Percentiles rank a stretch among this genome's conserved stretches.
These are phyloP conservation scores for Xenopus laevis DNA, from an alignment of 2,113 vertebrate genomes.

Conservation along the genomic window DNA sequence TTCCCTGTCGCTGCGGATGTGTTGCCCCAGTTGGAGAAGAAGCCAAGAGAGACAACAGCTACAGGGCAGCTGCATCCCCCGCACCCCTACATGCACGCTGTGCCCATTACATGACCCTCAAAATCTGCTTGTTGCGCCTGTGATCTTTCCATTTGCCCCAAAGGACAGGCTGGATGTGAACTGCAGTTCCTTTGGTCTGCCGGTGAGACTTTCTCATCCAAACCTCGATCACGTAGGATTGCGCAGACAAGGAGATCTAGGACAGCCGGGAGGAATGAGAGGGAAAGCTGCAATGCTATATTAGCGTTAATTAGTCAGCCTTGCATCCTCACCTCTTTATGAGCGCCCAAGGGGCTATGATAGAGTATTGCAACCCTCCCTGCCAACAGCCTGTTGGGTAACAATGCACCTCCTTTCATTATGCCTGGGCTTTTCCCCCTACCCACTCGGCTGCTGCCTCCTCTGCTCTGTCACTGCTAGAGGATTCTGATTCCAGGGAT, in stretches of 20 bases:
- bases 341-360: slow-evolving; percentile 28
- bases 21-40: too few species aligned
- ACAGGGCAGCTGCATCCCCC: too few species aligned
- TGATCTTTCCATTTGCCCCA: slow-evolving; percentile 1
- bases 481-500: not conserved
- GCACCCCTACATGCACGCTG: too few species aligned
- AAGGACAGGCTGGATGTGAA: slow-evolving; percentile 49
- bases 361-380: not conserved
- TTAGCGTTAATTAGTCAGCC: slow-evolving; percentile 28
- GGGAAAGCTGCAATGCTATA: slow-evolving; percentile 25
- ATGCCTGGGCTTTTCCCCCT: not conserved
- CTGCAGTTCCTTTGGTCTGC: slow-evolving; percentile 57
- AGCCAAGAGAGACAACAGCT: too few species aligned
- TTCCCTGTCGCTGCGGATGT: too few species aligned
- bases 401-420: not conserved
- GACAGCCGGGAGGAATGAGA: slow-evolving; percentile 53
- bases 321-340: too few species aligned
- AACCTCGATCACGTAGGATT: slow-evolving; percentile 92
- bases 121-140: too few species aligned
- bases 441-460: not conserved
- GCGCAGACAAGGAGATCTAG: slow-evolving; percentile 72
- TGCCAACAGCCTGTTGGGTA: not conserved
- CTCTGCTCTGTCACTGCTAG: not conserved
- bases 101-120: too few species aligned
- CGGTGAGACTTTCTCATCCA: slow-evolving; percentile 73